Evolutionary conservation across 2,113 vertebrate species (phyloP).

Genomic region (Saccopteryx bilineata): DNA sequence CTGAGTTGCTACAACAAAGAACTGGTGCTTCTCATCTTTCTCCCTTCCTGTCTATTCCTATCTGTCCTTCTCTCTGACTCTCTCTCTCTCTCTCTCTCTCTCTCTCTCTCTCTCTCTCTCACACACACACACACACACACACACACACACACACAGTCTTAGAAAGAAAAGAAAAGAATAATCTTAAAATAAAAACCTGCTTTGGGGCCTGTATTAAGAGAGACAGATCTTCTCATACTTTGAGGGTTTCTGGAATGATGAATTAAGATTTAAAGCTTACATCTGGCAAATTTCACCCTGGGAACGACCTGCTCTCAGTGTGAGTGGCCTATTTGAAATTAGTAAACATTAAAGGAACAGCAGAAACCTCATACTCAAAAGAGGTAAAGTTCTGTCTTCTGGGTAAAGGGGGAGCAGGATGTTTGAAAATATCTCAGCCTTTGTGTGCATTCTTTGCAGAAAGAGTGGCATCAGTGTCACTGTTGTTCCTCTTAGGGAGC

Average conservation of each 20-base stretch:
- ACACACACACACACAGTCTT: too few species aligned
- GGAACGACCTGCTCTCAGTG: not conserved
- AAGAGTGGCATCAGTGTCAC: not conserved
- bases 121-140: too few species aligned
- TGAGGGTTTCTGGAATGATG: not conserved
- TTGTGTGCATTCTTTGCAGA: conserved; percentile 26
- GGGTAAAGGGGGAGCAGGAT: not conserved
- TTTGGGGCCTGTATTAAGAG: not conserved
- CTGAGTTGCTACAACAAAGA: too few species aligned
- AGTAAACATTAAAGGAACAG: not conserved
- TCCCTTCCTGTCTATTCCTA: too few species aligned
- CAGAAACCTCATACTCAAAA: conserved; percentile 6
- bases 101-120: too few species aligned
- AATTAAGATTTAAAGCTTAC: not conserved
- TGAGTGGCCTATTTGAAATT: not conserved
- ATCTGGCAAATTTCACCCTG: not conserved
- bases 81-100: too few species aligned
- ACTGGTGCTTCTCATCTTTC: too few species aligned
- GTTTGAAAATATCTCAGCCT: conserved; percentile 10
- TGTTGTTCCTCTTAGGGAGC: not conserved
- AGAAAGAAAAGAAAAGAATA: not conserved
- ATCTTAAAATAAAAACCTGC: not conserved
- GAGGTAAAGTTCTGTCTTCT: not conserved
- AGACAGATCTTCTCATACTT: not conserved
- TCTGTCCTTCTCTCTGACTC: too few species aligned